A percentile compares a stretch with the other conserved stretches of the same genome.
phyloP scores from a whole-genome alignment of 2,888 invertebrate genomes.

The Drosophila subquinaria region DNA sequence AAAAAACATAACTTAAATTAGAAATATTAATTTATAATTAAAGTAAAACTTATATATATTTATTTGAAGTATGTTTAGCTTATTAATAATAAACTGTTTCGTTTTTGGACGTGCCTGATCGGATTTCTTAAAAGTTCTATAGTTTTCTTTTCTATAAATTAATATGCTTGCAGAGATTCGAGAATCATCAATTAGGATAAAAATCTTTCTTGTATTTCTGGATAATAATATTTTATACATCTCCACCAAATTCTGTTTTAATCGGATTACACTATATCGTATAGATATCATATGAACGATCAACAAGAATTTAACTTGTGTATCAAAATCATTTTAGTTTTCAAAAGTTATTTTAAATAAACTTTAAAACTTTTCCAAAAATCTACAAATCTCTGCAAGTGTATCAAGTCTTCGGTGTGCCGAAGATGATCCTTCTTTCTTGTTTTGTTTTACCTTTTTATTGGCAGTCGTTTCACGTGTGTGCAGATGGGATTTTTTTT shows the following conservation, averaged over 20 bases:
- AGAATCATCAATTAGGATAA: no score
- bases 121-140: conserved; percentile 35
- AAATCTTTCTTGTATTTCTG: no score
- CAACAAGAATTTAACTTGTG: no score
- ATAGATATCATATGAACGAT: no score
- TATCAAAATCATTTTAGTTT: no score
- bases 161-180: neutral
- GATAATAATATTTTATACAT: no score
- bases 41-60: conserved; percentile 19
- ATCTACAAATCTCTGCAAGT: neutral
- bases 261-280: no score
- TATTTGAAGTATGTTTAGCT: conserved; percentile 18
- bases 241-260: no score
- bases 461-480: conserved; percentile 86
- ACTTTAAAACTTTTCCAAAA: neutral
- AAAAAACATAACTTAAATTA: conserved; percentile 41
- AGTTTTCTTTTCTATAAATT: neutral
- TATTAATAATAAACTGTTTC: conserved; percentile 13
- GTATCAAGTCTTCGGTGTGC: neutral
- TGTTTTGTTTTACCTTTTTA: conserved; percentile 84
- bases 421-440: conserved; percentile 8
- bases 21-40: conserved; percentile 19
- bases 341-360: no score
- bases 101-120: conserved; percentile 37
- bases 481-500: conserved; percentile 86